Evolutionary conservation across 2,888 invertebrate genomes (phyloP).

Genomic region (Venustoraphidia nigricollis): DNA sequence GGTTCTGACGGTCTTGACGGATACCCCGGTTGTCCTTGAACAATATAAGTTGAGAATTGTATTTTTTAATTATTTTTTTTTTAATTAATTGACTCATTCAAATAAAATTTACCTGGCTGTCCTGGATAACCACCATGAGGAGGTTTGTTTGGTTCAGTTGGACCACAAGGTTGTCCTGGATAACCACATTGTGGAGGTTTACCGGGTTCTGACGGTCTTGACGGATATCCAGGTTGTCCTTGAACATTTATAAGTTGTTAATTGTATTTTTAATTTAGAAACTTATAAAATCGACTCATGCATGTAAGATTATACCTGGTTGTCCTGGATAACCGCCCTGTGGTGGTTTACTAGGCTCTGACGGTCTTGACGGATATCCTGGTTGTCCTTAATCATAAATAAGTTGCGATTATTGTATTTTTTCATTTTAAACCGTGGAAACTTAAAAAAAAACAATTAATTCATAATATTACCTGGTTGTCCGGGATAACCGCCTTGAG

Average conservation of each 20-base stretch:
- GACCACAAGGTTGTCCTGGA: slow-evolving; percentile 2
- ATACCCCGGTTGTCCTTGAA: too few species aligned
- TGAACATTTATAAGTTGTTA: neutral
- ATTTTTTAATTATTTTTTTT: too few species aligned
- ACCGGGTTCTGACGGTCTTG: too few species aligned
- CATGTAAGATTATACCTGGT: slow-evolving; percentile 8
- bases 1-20: too few species aligned
- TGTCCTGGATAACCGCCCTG: slow-evolving; percentile 9
- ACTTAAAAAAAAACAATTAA: too few species aligned
- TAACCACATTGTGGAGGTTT: too few species aligned
- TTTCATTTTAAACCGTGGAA: too few species aligned
- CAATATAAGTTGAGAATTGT: too few species aligned
- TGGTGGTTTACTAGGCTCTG: slow-evolving; percentile 5
- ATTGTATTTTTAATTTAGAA: neutral
- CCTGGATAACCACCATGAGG: slow-evolving; percentile 7
- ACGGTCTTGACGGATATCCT: slow-evolving; percentile 28
- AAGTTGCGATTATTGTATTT: too few species aligned
- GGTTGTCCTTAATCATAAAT: too few species aligned
- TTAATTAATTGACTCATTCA: neutral
- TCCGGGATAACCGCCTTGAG: slow-evolving; percentile 1
- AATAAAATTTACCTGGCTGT: slow-evolving; percentile 8
- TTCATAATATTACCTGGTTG: slow-evolving; percentile 1
- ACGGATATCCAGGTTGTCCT: neutral
- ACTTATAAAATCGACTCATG: slow-evolving; percentile 6
- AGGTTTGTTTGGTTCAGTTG: slow-evolving; percentile 15